phyloP scores from a whole-genome alignment of 2,888 invertebrate species.

The Griposia aprilina region DNA sequence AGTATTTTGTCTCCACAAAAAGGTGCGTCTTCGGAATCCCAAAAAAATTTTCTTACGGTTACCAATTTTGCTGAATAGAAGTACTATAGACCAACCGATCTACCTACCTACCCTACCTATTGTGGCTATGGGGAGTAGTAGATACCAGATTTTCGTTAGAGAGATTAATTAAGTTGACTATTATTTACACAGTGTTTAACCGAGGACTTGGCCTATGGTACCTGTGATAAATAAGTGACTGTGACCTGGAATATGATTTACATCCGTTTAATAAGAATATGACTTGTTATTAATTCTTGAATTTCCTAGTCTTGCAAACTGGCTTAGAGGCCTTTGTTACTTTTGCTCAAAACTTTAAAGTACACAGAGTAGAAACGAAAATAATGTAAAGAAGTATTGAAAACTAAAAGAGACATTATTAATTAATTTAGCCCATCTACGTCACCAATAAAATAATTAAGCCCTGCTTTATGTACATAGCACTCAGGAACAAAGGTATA shows the following conservation, averaged over 20 bases:
- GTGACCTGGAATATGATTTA: not conserved
- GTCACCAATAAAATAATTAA: not conserved
- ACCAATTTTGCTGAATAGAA: slow-evolving; percentile 33
- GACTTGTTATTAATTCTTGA: not conserved
- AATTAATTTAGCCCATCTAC: not conserved
- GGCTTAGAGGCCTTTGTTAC: not conserved
- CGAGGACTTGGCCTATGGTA: not conserved
- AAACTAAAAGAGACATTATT: not conserved
- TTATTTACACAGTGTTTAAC: not conserved
- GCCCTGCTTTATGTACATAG: too few relatives aligned
- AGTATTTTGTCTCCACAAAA: slow-evolving; percentile 24
- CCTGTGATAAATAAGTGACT: not conserved
- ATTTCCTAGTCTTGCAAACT: not conserved
- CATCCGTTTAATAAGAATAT: not conserved
- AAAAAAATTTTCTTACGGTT: slow-evolving; percentile 36
- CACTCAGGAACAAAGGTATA: not conserved
- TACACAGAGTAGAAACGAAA: too few relatives aligned
- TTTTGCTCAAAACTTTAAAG: not conserved
- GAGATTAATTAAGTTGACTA: not conserved
- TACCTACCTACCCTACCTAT: not conserved
- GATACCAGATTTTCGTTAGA: not conserved
- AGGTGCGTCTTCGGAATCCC: slow-evolving; percentile 15
- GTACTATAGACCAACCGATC: slow-evolving; percentile 14
- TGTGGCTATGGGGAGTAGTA: not conserved
- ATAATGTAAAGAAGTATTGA: too few relatives aligned